phyloP scores from a whole-genome alignment of 2,888 invertebrate species.

The Falcaria lacertinaria region DNA sequence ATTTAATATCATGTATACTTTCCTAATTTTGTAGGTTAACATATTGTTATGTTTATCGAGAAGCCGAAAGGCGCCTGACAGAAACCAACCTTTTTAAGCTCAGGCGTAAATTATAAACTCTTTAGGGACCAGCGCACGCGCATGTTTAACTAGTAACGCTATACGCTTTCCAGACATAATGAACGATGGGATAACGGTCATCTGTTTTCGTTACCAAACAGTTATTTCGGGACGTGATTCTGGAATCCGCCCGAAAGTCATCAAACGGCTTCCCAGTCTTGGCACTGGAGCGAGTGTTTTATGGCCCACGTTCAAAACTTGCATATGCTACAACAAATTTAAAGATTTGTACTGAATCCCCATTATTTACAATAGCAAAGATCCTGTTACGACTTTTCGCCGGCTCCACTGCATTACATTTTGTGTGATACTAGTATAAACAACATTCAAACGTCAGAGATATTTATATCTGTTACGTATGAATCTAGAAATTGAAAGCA shows the following conservation, averaged over 20 bases:
- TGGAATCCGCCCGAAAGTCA: slow-evolving; percentile 57
- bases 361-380: slow-evolving; percentile 5
- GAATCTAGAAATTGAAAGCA: slow-evolving; percentile 1
- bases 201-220: slow-evolving; percentile 46
- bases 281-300: slow-evolving; percentile 72
- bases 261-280: slow-evolving; percentile 51
- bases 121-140: slow-evolving; percentile 6
- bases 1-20: no score
- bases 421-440: not conserved
- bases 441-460: slow-evolving; percentile 3
- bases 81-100: slow-evolving; percentile 1
- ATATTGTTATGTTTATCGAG: no score
- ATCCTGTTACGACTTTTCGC: not conserved
- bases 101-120: slow-evolving; percentile 20
- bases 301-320: slow-evolving; percentile 64
- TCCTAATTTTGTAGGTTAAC: no score
- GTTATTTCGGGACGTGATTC: slow-evolving; percentile 74
- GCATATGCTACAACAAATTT: slow-evolving; percentile 37
- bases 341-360: not conserved
- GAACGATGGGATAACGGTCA: slow-evolving; percentile 34
- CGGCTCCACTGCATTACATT: not conserved
- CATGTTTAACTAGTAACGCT: slow-evolving; percentile 19
- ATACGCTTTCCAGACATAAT: slow-evolving; percentile 45
- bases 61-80: not conserved
- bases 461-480: not conserved